Evolutionary conservation across 2,113 vertebrate genomes (phyloP), one percentile per base, ranked within the genome.

Genomic region (Ibidorhyncha struthersii): DNA sequence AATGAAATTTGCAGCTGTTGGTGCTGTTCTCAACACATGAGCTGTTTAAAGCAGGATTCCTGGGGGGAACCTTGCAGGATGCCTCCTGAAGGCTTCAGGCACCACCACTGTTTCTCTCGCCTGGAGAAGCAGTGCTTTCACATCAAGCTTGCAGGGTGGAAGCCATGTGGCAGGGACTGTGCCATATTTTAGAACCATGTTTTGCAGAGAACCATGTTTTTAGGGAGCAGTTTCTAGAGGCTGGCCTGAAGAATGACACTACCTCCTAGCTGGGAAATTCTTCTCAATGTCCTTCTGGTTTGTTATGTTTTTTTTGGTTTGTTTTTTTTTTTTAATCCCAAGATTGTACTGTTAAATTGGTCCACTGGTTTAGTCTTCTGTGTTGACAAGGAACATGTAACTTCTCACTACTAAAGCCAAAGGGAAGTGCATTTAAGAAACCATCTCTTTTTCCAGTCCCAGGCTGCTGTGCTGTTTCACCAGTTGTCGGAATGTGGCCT

Each of bases 1-100:
- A 91, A 47, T 91, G 14, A 82, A 74, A 89, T 82, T 61, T 93
- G 45, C 56, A 56, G 47, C 43, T 85, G 17, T 71, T 72, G 30
- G 29, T 81, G 63, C 25, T 86, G 30, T 70, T 89, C 38, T 73
- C 53, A 70, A 17, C 0, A 2, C 29, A 11, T 16, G 43, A 56
- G 40, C 43, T 88, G 23, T 59, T 59, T 82, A 81, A 89, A 91
- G 61, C 38, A 61, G 36, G n/a, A 72, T 89, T 84, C 30, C 63
- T 47, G 14, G 1, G 8, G 27, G 12, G 10, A 2, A 25, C 22
- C 23, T 49, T 59, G 5, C n/a, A 27, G 56, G 38, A 45, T 52
- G 21, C 41, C 23, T 83, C 25, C 80, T 45, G 65, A 76, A 76
- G 38, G 26, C 30, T 82, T 66, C 41, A 58, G 63, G 55, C 32